Conservation (phyloP, 1,140 invertebrate species). For the Aplysia californica region DNA sequence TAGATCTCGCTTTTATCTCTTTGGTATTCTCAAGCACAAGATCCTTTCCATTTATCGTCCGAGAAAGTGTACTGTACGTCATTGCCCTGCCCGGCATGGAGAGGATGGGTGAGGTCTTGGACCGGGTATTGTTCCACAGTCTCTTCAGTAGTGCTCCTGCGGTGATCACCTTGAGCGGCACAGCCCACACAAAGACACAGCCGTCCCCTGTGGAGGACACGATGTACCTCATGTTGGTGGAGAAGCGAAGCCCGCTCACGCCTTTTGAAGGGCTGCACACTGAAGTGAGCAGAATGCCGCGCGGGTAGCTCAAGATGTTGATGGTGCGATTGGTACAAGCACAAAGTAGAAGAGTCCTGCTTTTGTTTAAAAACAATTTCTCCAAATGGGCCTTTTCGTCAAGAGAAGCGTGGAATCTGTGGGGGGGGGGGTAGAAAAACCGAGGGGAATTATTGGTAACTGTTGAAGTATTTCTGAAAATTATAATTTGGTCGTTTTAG, state of each 20-base stretch:
- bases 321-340: constrained; percentile 1
- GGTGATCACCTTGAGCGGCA: not conserved
- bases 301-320: not conserved
- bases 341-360: not conserved
- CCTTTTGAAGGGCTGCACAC: constrained; percentile 9
- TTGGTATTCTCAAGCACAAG: no score
- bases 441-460: no score
- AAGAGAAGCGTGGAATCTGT: not conserved
- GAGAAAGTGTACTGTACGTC: no score
- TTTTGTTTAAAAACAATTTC: not conserved
- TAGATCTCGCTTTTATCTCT: no score
- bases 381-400: constrained; percentile 4
- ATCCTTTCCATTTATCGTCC: no score
- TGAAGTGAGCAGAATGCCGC: not conserved
- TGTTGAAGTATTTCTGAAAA: no score
- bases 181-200: constrained; percentile 15
- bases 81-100: no score
- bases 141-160: no score
- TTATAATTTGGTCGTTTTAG: no score
- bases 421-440: no score
- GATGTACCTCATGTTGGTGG: constrained; percentile 15
- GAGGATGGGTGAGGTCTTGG: no score
- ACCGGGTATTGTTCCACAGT: no score
- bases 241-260: constrained; percentile 8
- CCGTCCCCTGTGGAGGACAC: constrained; percentile 11